Evolutionary conservation across 2,113 vertebrate genomes (phyloP).

Genomic region (Pycnonotus jocosus): DNA sequence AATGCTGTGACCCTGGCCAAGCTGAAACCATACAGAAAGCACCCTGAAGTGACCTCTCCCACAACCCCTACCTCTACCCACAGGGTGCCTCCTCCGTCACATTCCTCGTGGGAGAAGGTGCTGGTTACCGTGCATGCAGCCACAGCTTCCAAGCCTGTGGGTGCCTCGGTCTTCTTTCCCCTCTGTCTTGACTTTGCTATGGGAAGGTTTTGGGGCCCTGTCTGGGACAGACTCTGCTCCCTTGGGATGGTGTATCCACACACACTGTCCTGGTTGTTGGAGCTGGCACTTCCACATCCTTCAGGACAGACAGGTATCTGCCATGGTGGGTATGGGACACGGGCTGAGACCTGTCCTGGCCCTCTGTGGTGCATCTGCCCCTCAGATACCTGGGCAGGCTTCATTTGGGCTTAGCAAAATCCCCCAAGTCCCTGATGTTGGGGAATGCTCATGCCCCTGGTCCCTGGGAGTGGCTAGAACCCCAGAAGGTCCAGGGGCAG

Average conservation of each 20-base stretch:
- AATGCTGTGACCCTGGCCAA: background rate
- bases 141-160: background rate
- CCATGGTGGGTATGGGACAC: accelerated
- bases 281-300: background rate
- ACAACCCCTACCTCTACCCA: background rate
- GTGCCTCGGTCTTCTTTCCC: background rate
- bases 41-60: background rate
- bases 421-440: background rate
- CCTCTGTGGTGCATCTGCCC: accelerated
- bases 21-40: background rate
- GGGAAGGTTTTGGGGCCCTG: background rate
- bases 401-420: background rate
- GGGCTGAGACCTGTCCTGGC: background rate
- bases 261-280: background rate
- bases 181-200: background rate
- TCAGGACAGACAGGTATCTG: background rate
- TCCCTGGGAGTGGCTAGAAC: background rate
- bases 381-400: background rate
- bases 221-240: background rate
- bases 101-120: background rate
- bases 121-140: accelerated
- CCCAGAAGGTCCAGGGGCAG: background rate
- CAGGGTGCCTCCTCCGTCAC: background rate
- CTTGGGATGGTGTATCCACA: accelerated
- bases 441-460: too few relatives aligned